phyloP scores from a whole-genome alignment of 2,113 vertebrate species.

The Xiphophorus hellerii region DNA sequence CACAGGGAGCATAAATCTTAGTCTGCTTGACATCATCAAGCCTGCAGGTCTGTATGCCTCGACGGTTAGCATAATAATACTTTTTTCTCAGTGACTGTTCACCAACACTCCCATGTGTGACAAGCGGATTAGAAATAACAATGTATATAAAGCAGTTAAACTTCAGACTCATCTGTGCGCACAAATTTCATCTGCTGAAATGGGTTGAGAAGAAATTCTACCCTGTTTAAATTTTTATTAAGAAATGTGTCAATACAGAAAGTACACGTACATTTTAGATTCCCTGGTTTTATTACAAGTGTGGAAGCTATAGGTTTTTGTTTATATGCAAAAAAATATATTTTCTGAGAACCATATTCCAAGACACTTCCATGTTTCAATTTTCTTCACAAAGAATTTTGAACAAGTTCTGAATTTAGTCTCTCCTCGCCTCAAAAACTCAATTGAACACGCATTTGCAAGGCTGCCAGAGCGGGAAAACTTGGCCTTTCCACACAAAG shows the following conservation, averaged over 20 bases:
- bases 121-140: constrained; percentile 55
- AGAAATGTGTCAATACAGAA: constrained; percentile 5
- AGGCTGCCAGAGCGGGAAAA: constrained; percentile 62
- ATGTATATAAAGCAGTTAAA: constrained; percentile 47
- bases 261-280: background rate
- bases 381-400: constrained; percentile 27
- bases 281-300: background rate
- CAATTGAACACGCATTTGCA: constrained; percentile 59
- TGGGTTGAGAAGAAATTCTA: constrained; percentile 52
- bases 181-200: constrained; percentile 44
- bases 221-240: background rate
- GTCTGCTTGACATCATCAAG: constrained; percentile 29
- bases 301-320: background rate
- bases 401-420: constrained; percentile 39
- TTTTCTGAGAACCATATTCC: background rate
- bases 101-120: constrained; percentile 41
- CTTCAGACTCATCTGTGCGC: constrained; percentile 37
- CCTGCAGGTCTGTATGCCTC: background rate
- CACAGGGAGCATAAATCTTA: constrained; percentile 6
- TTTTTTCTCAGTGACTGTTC: constrained; percentile 41
- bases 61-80: constrained; percentile 53
- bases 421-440: constrained; percentile 41
- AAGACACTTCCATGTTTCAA: constrained; percentile 3
- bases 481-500: constrained; percentile 57
- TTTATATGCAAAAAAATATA: background rate